Base-by-base conservation (phyloP, 2,888 invertebrate genomes). In the Geophilus truncorum region DNA sequence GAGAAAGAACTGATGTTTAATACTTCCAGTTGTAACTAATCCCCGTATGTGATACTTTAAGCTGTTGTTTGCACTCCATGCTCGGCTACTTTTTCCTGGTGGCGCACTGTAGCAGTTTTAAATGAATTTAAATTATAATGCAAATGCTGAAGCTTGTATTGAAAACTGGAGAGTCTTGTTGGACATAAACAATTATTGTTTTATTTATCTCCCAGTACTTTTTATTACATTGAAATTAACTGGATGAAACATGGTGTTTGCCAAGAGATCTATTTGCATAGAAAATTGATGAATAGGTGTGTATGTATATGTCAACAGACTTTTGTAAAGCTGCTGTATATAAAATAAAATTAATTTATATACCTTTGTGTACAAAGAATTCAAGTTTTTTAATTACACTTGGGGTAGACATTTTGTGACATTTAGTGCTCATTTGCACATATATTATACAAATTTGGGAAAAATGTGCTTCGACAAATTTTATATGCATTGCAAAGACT, bases 311-410 rank as follows among this genome's bases (percentile, higher is more conserved):
- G 79, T 79, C 79, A 79, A 79, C 36, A 23, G 32, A 45, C 25
- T 79, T 79, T 79, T 79, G 79, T 79, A 79, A 79, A 79, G 57
- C 79, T 79, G 79, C 79, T 79, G 79, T 79, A 79, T 79, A 79
- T 79, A 79, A 79, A 79, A 79, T 79, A 79, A 79, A 79, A 79
- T 79, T 79, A 79, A 79, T 79, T 79, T 79, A 79, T 79, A 79
- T 79, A 79, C 79, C 79, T 79, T 79, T 79, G 79, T 57, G 79
- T 79, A 79, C 36, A 79, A 79, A 78, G 36, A 23, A 78, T 10
- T 32, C 18, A 70, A 25, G 28, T 70, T 9, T n/a, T n/a, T n/a
- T n/a, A n/a, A n/a, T n/a, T n/a, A n/a, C n/a, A n/a, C n/a, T n/a
- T n/a, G n/a, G n/a, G n/a, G n/a, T n/a, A n/a, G n/a, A n/a, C n/a